Percentiles rank a stretch among this genome's conserved stretches.
Conservation (phyloP, 2,888 invertebrate genomes). For the Lysandra bellargus region DNA sequence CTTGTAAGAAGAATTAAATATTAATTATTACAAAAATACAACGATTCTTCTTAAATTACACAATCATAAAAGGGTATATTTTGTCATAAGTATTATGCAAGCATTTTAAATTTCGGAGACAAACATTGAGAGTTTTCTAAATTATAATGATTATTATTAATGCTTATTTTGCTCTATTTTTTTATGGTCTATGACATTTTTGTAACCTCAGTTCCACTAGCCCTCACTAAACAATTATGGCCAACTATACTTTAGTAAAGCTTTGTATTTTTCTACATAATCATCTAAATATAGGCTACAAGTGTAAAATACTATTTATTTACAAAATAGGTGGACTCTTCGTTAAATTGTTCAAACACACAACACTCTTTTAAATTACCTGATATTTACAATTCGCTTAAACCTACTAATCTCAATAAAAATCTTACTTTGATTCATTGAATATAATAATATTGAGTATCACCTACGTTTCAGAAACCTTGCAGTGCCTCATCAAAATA, state of each 20-base stretch:
- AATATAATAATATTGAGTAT: not conserved
- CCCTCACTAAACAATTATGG: conserved; percentile 53
- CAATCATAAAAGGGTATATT: conserved; percentile 1
- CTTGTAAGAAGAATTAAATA: not conserved
- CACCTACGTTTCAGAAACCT: not conserved
- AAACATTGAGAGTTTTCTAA: not conserved
- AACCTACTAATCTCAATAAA: conserved; percentile 30
- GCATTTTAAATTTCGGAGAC: not conserved
- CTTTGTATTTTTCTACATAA: conserved; percentile 59
- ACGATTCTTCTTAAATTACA: conserved; percentile 14
- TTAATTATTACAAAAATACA: conserved; percentile 22
- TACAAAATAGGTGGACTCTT: conserved; percentile 80
- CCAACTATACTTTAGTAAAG: conserved; percentile 71
- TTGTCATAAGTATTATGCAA: not conserved
- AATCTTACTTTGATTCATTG: conserved; percentile 16
- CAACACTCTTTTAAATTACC: conserved; percentile 56
- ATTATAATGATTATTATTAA: not conserved
- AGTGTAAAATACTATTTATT: conserved; percentile 77
- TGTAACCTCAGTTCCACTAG: conserved; percentile 4
- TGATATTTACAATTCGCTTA: conserved; percentile 36
- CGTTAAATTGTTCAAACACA: conserved; percentile 73
- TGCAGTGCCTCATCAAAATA: not conserved
- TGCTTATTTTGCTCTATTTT: not conserved
- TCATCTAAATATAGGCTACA: conserved; percentile 56
- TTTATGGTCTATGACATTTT: conserved; percentile 7